Evolutionary conservation across 2,888 invertebrate genomes (phyloP), one percentile per base, ranked within the genome.

Genomic region (Eucera pruinosa): DNA sequence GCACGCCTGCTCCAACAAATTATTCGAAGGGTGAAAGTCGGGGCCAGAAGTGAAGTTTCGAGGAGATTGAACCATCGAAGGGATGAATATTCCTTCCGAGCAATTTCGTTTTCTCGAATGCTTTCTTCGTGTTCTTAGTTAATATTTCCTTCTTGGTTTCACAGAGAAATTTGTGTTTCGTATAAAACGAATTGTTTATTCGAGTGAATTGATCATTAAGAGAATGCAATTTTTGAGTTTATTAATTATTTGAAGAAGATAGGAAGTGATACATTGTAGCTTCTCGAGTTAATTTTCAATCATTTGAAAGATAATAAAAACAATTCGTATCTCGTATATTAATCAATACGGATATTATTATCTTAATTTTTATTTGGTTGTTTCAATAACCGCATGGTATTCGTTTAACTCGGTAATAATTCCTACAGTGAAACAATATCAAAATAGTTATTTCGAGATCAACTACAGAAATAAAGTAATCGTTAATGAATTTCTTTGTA

Each of bases 41-140:
- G 9, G 13, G 18, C 18, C 5, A 33, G 11, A 6, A 15, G 20
- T 20, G 54, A 41, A 55, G 11, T 23, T 11, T 45, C 30, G 36
- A 36, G 11, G n/a, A 18, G 9, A 11, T 5, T 23, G 11, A 54
- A 6, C 41, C 43, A 6, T 13, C 13, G 15, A 27, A 50, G 6
- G 36, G 41, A 69, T 30, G 36, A 39, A 58, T 67, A 50, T 72
- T 52, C 27, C 23, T 39, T 25, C 13, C 48, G 33, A 57, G 23
- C 15, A 41, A 57, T 55, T 55, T 55, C 39, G 0, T 18, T 20
- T 55, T 36, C 18, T 13, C 18, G 2, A 33, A 23, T 33, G 30
- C 45, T 33, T 33, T 11, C 27, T 57, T 5, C n/a, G 15, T 3
- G 5, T 30, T 43, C 0, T n/a, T n/a, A n/a, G 11, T 50, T 6